Conservation (phyloP, 2,797 vertebrate genomes). For the Poecilia picta region DNA sequence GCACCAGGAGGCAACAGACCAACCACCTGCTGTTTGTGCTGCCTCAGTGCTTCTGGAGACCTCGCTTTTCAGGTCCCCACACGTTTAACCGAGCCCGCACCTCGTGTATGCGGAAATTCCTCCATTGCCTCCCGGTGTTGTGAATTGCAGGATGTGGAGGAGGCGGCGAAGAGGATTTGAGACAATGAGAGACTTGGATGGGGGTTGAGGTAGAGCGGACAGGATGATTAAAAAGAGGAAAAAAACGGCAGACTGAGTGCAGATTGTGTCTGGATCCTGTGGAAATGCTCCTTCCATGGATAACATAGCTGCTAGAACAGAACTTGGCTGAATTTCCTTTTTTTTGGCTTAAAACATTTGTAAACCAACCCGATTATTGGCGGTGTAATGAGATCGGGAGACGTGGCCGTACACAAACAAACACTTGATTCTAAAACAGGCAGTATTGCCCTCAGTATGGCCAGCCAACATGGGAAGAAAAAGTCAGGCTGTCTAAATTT, state of each 20-base stretch:
- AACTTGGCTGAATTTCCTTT: neutral
- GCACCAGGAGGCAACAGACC: conserved; percentile 70
- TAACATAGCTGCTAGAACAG: conserved; percentile 63
- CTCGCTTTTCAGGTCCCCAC: conserved; percentile 33
- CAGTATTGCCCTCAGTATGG: conserved; percentile 16
- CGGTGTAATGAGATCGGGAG: neutral
- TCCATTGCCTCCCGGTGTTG: conserved; percentile 42
- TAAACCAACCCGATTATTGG: neutral
- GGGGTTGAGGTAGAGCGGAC: conserved; percentile 6
- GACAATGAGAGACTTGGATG: conserved; percentile 38
- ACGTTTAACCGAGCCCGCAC: conserved; percentile 35
- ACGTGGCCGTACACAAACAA: neutral
- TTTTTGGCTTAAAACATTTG: neutral
- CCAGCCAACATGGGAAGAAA: conserved; percentile 16
- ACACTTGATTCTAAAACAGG: conserved; percentile 10
- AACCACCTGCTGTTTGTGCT: conserved; percentile 71
- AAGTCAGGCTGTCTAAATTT: conserved; percentile 53
- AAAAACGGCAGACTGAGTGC: conserved; percentile 42
- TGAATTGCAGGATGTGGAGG: conserved; percentile 58
- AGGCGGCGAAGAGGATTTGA: conserved; percentile 32
- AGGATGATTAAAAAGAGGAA: neutral
- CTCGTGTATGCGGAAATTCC: conserved; percentile 45
- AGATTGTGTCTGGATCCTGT: conserved; percentile 51
- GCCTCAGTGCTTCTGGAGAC: conserved; percentile 71
- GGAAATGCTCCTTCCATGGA: conserved; percentile 59